Evolutionary conservation across 1,140 invertebrate genomes (phyloP).

Genomic region (Penaeus japonicus): DNA sequence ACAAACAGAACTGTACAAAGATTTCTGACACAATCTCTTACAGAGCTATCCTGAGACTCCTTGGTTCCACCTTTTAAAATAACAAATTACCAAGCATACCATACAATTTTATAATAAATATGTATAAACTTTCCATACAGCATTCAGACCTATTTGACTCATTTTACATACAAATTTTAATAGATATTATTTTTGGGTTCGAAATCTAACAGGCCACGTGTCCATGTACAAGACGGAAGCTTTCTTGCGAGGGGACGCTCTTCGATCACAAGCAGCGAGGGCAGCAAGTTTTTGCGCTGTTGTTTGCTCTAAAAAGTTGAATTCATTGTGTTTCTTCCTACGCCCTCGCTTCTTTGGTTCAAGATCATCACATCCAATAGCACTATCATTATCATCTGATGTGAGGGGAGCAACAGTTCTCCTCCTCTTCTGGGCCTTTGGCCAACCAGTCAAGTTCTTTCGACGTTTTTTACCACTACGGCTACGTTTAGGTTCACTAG

Average conservation of each 20-base stretch:
- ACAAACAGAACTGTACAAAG: slow-evolving; percentile 27
- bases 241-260: slow-evolving; percentile 57
- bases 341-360: slow-evolving; percentile 52
- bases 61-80: slow-evolving; percentile 53
- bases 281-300: slow-evolving; percentile 34
- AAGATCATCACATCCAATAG: slow-evolving; percentile 56
- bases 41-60: slow-evolving; percentile 55
- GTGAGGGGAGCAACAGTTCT: slow-evolving; percentile 39
- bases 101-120: slow-evolving; percentile 54
- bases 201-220: slow-evolving; percentile 52
- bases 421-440: slow-evolving; percentile 50
- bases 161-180: slow-evolving; percentile 30
- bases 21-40: slow-evolving; percentile 46
- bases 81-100: slow-evolving; percentile 42
- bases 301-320: slow-evolving; percentile 44
- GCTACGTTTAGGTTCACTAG: slow-evolving; percentile 48
- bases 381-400: slow-evolving; percentile 59
- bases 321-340: slow-evolving; percentile 35
- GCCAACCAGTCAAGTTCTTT: slow-evolving; percentile 59
- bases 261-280: slow-evolving; percentile 43
- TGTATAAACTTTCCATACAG: slow-evolving; percentile 52
- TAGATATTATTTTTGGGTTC: slow-evolving; percentile 51
- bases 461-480: slow-evolving; percentile 56
- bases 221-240: slow-evolving; percentile 50
- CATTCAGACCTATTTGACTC: slow-evolving; percentile 38